Percentiles rank a stretch among this genome's conserved stretches.
Evolutionary conservation across 2,113 vertebrate species (phyloP).

Genomic region (Platichthys stellatus): DNA sequence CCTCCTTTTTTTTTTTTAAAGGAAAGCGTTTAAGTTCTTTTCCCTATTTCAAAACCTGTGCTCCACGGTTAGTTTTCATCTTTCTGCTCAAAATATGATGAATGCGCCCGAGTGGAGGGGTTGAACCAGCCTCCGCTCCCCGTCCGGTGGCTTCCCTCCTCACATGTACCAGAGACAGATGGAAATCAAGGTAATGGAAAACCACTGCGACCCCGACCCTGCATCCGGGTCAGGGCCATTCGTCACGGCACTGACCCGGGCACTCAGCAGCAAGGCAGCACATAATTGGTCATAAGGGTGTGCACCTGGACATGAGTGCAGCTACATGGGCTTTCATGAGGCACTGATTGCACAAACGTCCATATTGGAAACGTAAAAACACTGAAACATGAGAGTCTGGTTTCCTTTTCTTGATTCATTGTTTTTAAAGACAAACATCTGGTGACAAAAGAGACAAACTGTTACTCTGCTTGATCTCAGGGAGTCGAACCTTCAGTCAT

Average conservation of each 20-base stretch:
- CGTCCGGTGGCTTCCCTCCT: slow-evolving; percentile 6
- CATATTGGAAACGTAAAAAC: not conserved
- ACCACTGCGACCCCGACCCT: slow-evolving; percentile 47
- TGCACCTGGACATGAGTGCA: not conserved
- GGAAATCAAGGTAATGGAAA: slow-evolving; percentile 55
- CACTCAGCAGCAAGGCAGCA: slow-evolving; percentile 39
- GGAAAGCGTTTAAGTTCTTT: not conserved
- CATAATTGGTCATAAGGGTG: slow-evolving; percentile 42
- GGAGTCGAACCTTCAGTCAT: no score
- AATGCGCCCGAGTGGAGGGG: slow-evolving; percentile 8
- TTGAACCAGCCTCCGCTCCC: not conserved
- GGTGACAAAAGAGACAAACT: no score
- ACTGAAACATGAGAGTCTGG: no score
- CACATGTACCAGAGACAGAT: slow-evolving; percentile 30
- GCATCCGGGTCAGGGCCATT: slow-evolving; percentile 45
- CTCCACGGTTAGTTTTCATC: slow-evolving; percentile 38
- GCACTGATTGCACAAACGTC: not conserved
- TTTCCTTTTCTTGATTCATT: no score
- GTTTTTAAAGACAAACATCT: no score
- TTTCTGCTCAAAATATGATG: slow-evolving; percentile 38
- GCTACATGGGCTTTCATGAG: not conserved
- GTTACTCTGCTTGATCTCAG: no score
- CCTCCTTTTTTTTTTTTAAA: not conserved
- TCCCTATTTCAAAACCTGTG: slow-evolving; percentile 30
- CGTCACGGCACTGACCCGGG: slow-evolving; percentile 45